phyloP scores from a whole-genome alignment of 2,797 vertebrate species.

The Malurus leucopterus region DNA sequence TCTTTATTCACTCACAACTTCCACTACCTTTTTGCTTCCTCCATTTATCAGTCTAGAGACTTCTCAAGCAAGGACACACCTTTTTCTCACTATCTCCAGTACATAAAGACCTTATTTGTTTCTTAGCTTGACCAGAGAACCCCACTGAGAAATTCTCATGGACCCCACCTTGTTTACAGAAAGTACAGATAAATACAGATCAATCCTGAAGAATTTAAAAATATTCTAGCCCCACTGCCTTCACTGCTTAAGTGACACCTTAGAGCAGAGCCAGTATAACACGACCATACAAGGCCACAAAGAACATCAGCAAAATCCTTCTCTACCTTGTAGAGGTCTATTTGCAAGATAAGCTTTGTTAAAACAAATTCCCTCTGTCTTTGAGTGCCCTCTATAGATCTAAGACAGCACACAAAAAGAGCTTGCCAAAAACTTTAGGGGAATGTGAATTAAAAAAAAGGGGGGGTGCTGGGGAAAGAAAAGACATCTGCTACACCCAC shows the following conservation, averaged over 20 bases:
- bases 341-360: neutral
- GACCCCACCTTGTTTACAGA: neutral
- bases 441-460: neutral
- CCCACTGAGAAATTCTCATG: neutral
- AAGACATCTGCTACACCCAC: slow-evolving; percentile 35
- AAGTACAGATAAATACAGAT: neutral
- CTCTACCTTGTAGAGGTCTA: neutral
- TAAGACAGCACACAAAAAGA: neutral
- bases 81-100: accelerated
- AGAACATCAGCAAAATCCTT: neutral
- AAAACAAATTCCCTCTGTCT: neutral
- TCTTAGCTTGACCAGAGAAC: neutral
- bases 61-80: neutral
- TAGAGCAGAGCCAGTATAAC: neutral
- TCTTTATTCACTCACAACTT: neutral
- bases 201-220: neutral
- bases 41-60: neutral
- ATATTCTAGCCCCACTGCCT: neutral
- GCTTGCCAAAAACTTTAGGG: neutral
- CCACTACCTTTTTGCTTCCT: neutral
- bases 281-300: neutral
- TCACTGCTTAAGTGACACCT: neutral
- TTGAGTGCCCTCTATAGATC: neutral
- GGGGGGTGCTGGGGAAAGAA: neutral
- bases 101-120: neutral